These are phyloP conservation scores for Parnassius mnemosyne DNA, from an alignment of 2,888 invertebrate genomes.

Conservation along the genomic window DNA sequence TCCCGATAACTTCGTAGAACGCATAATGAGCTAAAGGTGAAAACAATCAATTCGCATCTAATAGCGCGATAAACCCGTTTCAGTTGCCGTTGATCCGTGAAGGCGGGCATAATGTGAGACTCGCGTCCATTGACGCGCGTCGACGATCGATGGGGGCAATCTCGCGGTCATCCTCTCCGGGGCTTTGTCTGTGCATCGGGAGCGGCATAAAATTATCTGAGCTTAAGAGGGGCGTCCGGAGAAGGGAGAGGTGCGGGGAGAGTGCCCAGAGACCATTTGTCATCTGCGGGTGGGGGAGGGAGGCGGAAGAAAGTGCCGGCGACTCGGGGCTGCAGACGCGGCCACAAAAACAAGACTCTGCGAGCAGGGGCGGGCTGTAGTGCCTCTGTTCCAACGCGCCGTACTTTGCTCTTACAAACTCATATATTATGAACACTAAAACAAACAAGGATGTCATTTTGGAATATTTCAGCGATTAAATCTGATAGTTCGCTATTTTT, in stretches of 20 bases:
- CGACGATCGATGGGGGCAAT: constrained; percentile 68
- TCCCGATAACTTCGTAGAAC: constrained; percentile 19
- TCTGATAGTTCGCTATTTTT: too few species aligned
- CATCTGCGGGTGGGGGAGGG: constrained; percentile 63
- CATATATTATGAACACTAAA: constrained; percentile 6
- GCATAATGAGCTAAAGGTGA: constrained; percentile 26
- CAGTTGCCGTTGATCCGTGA: constrained; percentile 59
- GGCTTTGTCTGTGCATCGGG: constrained; percentile 64
- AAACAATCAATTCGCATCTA: constrained; percentile 55
- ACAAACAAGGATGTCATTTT: neutral
- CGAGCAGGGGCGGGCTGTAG: constrained; percentile 54
- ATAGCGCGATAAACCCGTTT: constrained; percentile 61
- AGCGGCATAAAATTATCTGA: constrained; percentile 76
- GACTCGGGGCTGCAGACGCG: constrained; percentile 76
- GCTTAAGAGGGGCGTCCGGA: constrained; percentile 56
- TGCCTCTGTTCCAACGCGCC: constrained; percentile 12
- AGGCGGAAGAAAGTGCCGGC: constrained; percentile 64
- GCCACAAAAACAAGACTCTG: constrained; percentile 76
- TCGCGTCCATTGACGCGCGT: constrained; percentile 69
- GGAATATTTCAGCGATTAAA: too few species aligned
- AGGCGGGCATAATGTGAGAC: constrained; percentile 63
- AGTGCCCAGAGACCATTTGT: constrained; percentile 77
- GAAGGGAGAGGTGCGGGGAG: constrained; percentile 51
- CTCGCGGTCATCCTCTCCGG: constrained; percentile 67
- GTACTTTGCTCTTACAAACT: neutral